A percentile compares a stretch with the other conserved stretches of the same genome.
Evolutionary conservation across 2,113 vertebrate species (phyloP).

Genomic region (Nothocercus julius): DNA sequence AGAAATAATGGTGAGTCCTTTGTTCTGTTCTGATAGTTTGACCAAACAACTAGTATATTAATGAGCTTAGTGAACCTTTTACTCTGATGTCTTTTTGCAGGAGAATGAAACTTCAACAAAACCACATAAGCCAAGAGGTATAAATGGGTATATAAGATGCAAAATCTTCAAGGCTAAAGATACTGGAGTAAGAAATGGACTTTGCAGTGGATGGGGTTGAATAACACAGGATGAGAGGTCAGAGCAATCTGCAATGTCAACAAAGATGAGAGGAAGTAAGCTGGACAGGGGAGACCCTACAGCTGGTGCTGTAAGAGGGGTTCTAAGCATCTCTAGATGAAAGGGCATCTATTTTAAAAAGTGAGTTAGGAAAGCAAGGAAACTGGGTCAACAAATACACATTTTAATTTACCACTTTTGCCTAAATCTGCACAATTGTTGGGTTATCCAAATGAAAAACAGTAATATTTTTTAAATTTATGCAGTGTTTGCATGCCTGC

Average conservation of each 20-base stretch:
- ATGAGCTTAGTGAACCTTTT: not conserved
- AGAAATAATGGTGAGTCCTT: not conserved
- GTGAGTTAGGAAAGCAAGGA: not conserved
- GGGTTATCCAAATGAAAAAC: not conserved
- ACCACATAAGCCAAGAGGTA: not conserved
- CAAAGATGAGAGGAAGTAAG: not conserved
- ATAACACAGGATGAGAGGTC: not conserved
- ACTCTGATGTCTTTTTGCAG: not conserved
- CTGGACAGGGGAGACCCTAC: not conserved
- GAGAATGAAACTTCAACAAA: not conserved
- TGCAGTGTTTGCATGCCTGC: not conserved
- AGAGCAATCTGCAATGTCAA: not conserved
- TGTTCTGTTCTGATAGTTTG: not conserved
- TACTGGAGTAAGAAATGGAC: not conserved
- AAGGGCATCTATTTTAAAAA: not conserved
- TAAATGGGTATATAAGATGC: not conserved
- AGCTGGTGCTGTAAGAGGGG: not conserved
- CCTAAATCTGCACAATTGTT: not conserved
- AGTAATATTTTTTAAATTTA: not conserved
- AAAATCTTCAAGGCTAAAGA: not conserved
- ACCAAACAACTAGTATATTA: not conserved
- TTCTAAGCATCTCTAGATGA: not conserved
- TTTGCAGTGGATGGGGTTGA: not conserved
- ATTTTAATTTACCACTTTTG: no score
- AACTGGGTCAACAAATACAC: not conserved